Evolutionary conservation across 2,113 vertebrate genomes (phyloP).

Genomic region (Ptyas mucosa): DNA sequence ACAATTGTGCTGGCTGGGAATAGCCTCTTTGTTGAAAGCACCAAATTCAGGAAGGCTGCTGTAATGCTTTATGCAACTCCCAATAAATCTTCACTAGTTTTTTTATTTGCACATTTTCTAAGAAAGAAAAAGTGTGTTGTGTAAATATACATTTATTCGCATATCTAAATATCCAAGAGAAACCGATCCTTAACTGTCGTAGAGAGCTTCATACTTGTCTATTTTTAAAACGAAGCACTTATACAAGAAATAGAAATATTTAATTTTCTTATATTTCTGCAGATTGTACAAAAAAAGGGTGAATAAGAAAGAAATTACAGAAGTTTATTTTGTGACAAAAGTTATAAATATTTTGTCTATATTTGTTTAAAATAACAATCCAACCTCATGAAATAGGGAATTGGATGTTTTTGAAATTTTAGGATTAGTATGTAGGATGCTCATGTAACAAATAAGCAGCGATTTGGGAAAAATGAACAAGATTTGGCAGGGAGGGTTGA

Average conservation of each 20-base stretch:
- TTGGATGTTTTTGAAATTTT: neutral
- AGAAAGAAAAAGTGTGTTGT: neutral
- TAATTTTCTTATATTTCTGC: constrained; percentile 24
- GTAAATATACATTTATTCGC: neutral
- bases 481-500: neutral
- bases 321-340: constrained; percentile 27
- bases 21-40: neutral
- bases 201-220: neutral
- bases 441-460: neutral
- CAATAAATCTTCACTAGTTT: neutral
- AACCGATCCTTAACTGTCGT: neutral
- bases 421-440: neutral
- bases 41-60: neutral
- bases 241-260: neutral
- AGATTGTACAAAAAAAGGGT: neutral
- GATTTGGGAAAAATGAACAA: neutral
- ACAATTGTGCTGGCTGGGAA: neutral
- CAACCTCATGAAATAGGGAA: constrained; percentile 13
- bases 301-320: neutral
- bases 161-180: neutral
- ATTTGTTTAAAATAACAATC: constrained; percentile 28
- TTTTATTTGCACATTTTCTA: constrained; percentile 33
- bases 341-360: constrained; percentile 23
- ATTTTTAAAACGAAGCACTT: constrained; percentile 9
- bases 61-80: neutral